Percentiles rank a stretch among this genome's conserved stretches.
These are phyloP conservation scores for Nylanderia fulva DNA, from an alignment of 1,140 invertebrate species.

Conservation along the genomic window DNA sequence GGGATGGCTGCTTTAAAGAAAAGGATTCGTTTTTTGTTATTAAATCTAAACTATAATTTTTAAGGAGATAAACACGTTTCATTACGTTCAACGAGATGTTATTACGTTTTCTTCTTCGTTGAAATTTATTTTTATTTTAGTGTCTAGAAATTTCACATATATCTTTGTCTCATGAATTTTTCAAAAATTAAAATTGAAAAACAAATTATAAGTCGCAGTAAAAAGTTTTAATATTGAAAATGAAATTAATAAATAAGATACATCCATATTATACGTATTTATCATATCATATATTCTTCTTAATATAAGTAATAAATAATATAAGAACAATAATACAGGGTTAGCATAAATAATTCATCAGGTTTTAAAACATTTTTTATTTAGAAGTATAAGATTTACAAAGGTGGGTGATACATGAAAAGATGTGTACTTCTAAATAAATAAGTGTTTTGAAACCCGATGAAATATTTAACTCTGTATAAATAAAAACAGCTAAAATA, in stretches of 20 bases:
- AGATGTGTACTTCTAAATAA: no score
- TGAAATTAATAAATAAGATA: neutral
- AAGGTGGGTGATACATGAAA: no score
- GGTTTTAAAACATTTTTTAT: no score
- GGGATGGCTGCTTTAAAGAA: no score
- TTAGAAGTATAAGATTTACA: no score
- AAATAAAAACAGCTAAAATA: neutral
- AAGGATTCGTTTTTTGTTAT: neutral
- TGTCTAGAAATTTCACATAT: neutral
- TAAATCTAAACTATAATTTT: neutral
- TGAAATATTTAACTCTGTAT: no score
- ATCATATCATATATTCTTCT: neutral
- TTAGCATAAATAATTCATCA: no score
- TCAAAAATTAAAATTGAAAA: neutral
- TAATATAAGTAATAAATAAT: no score
- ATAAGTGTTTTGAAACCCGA: no score
- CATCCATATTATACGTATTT: conserved; percentile 6
- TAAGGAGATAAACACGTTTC: neutral
- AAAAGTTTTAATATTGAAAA: neutral
- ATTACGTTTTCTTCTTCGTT: neutral
- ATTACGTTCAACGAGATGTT: neutral
- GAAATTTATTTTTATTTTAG: neutral
- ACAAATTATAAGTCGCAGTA: neutral
- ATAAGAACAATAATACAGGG: no score
- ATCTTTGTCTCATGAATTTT: neutral